These are phyloP conservation scores for Molossus alvarezi DNA, from an alignment of 2,797 vertebrate genomes.

Conservation along the genomic window DNA sequence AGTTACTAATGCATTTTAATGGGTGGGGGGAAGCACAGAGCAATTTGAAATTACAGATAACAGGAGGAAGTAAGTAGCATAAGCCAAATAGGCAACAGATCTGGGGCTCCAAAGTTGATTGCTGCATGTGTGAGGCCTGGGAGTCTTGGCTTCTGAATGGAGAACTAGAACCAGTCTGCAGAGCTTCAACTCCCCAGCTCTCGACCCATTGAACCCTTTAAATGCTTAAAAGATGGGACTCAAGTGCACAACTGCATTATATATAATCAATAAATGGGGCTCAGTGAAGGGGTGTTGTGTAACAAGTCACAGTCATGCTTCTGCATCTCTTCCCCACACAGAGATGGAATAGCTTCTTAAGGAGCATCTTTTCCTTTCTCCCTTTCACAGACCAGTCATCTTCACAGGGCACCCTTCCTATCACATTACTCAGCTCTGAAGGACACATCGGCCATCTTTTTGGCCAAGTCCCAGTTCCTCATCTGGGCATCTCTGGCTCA, in stretches of 20 bases:
- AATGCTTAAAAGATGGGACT: background rate
- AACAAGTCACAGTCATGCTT: background rate
- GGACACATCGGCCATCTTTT: background rate
- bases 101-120: background rate
- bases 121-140: fast-evolving
- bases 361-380: background rate
- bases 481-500: too few species aligned
- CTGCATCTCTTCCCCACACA: background rate
- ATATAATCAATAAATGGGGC: background rate
- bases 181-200: background rate
- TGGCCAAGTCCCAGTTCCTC: background rate
- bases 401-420: background rate
- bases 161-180: background rate
- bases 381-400: too few species aligned
- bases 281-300: background rate
- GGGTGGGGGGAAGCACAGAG: background rate
- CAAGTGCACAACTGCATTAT: background rate
- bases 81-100: background rate
- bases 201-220: background rate
- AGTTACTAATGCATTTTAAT: conserved; percentile 74
- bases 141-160: background rate
- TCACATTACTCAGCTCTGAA: background rate
- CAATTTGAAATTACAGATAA: conserved; percentile 35
- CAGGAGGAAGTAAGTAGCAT: conserved; percentile 19
- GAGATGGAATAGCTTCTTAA: background rate